A percentile compares a stretch with the other conserved stretches of the same genome.
These are phyloP conservation scores for Anticlea derivata DNA, from an alignment of 2,888 invertebrate species.

Conservation along the genomic window DNA sequence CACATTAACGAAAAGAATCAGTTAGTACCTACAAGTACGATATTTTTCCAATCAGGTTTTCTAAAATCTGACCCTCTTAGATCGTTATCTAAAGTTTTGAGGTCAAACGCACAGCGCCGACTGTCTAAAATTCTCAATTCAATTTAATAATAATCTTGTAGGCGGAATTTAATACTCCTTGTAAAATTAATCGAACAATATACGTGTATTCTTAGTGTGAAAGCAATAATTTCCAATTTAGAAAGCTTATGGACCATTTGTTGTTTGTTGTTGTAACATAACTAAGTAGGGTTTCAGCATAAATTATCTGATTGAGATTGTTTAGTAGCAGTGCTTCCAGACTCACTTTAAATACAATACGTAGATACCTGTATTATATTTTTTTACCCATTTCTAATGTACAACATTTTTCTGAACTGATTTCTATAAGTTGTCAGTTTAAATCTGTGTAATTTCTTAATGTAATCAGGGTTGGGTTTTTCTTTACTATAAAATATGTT, in stretches of 20 bases:
- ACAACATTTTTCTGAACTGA: too few species aligned
- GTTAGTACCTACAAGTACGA: neutral
- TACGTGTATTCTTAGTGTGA: slow-evolving; percentile 46
- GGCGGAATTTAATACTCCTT: slow-evolving; percentile 40
- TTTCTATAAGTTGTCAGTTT: too few species aligned
- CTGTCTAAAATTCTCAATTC: slow-evolving; percentile 43
- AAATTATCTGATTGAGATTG: slow-evolving; percentile 76
- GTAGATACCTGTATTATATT: too few species aligned
- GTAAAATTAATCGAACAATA: slow-evolving; percentile 19
- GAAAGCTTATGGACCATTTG: slow-evolving; percentile 77
- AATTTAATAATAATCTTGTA: slow-evolving; percentile 42
- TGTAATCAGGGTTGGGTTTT: too few species aligned
- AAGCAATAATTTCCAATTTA: slow-evolving; percentile 69
- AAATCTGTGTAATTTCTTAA: neutral
- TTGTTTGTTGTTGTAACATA: slow-evolving; percentile 66
- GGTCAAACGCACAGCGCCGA: slow-evolving; percentile 24
- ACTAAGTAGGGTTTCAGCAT: slow-evolving; percentile 77
- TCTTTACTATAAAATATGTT: too few species aligned
- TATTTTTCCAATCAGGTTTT: slow-evolving; percentile 1
- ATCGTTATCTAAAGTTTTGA: slow-evolving; percentile 3
- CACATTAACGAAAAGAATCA: neutral
- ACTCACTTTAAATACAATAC: neutral
- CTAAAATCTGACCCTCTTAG: too few species aligned
- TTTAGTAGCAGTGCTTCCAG: slow-evolving; percentile 10
- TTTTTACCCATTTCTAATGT: too few species aligned